These are phyloP conservation scores for Patella pellucida DNA, from an alignment of 2,888 invertebrate species.

Conservation along the genomic window DNA sequence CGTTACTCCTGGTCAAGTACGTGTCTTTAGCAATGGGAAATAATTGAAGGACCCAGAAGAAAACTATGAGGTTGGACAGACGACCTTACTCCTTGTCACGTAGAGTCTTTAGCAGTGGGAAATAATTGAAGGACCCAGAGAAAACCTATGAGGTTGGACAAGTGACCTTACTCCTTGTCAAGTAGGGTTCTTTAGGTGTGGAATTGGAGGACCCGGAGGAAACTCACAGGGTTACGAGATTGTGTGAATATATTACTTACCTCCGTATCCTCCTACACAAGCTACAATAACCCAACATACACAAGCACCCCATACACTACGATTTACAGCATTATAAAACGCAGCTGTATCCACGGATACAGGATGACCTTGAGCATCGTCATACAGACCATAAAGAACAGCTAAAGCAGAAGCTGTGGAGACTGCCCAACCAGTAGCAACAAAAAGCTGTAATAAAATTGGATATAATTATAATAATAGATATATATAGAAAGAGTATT, in stretches of 20 bases:
- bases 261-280: slow-evolving; percentile 73
- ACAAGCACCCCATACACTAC: slow-evolving; percentile 73
- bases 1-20: no score
- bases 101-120: no score
- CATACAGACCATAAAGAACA: slow-evolving; percentile 62
- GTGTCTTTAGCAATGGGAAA: no score
- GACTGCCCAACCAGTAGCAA: slow-evolving; percentile 50
- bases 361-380: slow-evolving; percentile 47
- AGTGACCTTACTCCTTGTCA: no score
- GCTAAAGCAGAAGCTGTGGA: slow-evolving; percentile 46
- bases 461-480: background rate
- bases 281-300: slow-evolving; percentile 74
- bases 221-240: background rate
- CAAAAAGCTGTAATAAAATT: slow-evolving; percentile 28
- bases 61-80: no score
- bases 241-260: slow-evolving; percentile 36
- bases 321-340: slow-evolving; percentile 70
- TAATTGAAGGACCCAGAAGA: no score
- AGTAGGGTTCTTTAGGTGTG: no score
- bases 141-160: no score
- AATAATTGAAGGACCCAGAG: no score
- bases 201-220: no score
- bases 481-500: background rate
- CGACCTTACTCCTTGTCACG: no score
- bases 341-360: slow-evolving; percentile 47